These are phyloP conservation scores for Alviniconcha marisindica DNA, from an alignment of 1,140 invertebrate genomes.

Conservation along the genomic window DNA sequence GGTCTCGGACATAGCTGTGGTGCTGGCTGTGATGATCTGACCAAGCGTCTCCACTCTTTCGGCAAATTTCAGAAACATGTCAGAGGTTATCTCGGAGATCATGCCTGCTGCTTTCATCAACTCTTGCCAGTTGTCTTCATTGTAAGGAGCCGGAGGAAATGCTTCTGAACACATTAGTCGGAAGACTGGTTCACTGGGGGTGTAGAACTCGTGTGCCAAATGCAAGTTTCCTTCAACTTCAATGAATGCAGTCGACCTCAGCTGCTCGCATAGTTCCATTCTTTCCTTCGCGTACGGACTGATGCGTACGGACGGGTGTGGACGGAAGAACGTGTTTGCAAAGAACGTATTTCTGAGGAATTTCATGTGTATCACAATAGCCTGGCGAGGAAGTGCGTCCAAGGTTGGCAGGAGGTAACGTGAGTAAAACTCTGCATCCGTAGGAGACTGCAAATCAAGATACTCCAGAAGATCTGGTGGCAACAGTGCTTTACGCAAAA, in stretches of 20 bases:
- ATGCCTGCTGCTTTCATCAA: neutral
- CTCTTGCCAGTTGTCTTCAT: neutral
- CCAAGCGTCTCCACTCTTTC: neutral
- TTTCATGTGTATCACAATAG: neutral
- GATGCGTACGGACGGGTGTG: too few relatives aligned
- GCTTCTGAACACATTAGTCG: neutral
- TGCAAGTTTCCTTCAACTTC: neutral
- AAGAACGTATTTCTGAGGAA: neutral
- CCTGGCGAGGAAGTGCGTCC: neutral
- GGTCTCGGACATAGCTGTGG: too few relatives aligned
- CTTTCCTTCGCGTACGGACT: neutral
- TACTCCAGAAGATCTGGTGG: neutral
- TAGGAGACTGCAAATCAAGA: neutral
- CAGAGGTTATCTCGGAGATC: neutral
- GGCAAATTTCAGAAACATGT: neutral
- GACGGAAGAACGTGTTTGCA: neutral
- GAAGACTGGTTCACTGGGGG: neutral
- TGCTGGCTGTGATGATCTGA: too few relatives aligned
- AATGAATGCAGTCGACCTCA: neutral
- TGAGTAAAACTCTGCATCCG: neutral
- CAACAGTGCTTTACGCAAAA: neutral
- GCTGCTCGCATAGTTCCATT: neutral
- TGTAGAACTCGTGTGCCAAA: neutral
- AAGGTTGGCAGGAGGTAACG: neutral
- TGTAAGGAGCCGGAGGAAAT: neutral